Conservation (phyloP, 2,888 invertebrate species). For the Pristionchus entomophagus region DNA sequence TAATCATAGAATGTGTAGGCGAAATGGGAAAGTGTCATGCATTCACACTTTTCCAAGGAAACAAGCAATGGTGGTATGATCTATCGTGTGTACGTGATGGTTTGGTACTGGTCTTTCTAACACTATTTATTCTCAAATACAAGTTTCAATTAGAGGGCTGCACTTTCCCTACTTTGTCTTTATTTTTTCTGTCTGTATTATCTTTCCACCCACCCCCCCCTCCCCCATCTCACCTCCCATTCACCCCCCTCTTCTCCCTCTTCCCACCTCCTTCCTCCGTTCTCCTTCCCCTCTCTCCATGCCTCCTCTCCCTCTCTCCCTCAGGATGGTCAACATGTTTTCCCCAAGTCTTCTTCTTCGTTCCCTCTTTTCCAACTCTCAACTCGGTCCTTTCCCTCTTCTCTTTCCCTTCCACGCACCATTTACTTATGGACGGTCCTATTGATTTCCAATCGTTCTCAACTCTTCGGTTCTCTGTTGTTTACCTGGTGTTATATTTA, state of each 20-base stretch:
- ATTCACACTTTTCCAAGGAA: neutral
- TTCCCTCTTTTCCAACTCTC: slow-evolving; percentile 6
- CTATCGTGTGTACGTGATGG: neutral
- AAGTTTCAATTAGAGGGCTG: neutral
- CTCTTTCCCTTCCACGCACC: neutral
- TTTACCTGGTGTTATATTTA: too few relatives aligned
- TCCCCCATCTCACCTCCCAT: too few relatives aligned
- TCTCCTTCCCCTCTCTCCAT: neutral
- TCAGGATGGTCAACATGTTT: slow-evolving; percentile 46
- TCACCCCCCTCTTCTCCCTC: too few relatives aligned
- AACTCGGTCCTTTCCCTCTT: slow-evolving; percentile 3
- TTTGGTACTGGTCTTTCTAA: neutral
- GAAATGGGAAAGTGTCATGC: neutral
- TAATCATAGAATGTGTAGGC: neutral
- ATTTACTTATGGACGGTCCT: neutral
- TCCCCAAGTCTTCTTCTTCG: slow-evolving; percentile 25
- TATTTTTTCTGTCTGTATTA: neutral
- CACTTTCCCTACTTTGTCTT: neutral
- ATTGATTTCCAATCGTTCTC: too few relatives aligned
- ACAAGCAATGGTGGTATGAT: neutral
- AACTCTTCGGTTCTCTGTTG: too few relatives aligned
- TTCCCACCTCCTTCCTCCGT: neutral
- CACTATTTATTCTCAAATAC: neutral
- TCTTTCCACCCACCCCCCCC: neutral
- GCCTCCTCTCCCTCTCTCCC: neutral